Base-by-base conservation (phyloP, 2,888 invertebrate genomes). In the Patella depressa region DNA sequence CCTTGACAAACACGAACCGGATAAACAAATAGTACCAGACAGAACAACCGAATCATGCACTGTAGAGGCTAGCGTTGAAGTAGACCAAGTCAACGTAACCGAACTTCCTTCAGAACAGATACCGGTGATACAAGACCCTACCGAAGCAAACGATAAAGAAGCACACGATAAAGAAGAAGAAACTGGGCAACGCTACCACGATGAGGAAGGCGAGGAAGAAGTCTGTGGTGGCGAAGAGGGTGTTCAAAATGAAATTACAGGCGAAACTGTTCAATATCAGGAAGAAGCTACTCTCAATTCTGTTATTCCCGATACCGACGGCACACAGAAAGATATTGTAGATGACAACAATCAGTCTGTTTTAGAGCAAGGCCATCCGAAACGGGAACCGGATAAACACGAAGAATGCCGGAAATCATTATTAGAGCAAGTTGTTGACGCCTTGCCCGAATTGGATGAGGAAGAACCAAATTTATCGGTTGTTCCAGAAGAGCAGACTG, bases 61-160 rank as follows among this genome's bases (percentile, higher is more conserved):
- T 19, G n/a, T 70, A 19, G 55, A 53, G 34, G 71, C 7, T 2
- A 55, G 54, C n/a, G 17, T 12, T 59, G 73, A 69, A 9, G 73
- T 73, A 53, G 45, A 53, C 53, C 34, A 53, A 71, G 78, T 75
- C 24, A 74, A 72, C 57, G 34, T 78, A 65, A 75, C 74, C 12
- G 72, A 75, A 59, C 71, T 75, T 54, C 72, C 53, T 53, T 74
- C 78, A n/a, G 71, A 53, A n/a, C 65, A 78, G 15, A 75, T 74
- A 65, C 71, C 72, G 53, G 45, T 71, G 17, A 34, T 59, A n/a
- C 71, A 74, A 15, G 77, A 53, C 45, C 11, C 72, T 1, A 19
- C 53, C 3, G 75, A 65, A 69, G 17, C 54, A 5, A 53, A 59
- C 0, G 77, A 78, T 53, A 55, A 73, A 55, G 54, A 65, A 69